phyloP scores from a whole-genome alignment of 2,113 vertebrate genomes.

The Mastomys coucha region DNA sequence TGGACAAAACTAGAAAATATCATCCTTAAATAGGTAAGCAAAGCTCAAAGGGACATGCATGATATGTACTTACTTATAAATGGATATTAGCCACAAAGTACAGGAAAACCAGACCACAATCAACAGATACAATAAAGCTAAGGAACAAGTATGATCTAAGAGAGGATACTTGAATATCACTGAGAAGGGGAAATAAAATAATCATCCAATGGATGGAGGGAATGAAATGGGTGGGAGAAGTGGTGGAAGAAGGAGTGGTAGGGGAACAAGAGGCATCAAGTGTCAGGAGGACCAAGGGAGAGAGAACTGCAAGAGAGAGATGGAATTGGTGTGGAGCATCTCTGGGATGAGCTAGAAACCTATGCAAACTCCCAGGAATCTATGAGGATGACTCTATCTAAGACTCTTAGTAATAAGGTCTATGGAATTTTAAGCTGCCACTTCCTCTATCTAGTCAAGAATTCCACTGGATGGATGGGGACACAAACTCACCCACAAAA shows the following conservation, averaged over 20 bases:
- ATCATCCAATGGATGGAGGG: neutral
- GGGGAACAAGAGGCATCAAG: neutral
- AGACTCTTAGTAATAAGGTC: too few relatives aligned
- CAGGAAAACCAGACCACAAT: neutral
- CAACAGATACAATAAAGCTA: neutral
- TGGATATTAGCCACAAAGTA: neutral
- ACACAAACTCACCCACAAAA: too few relatives aligned
- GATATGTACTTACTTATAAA: neutral
- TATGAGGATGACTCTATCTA: too few relatives aligned
- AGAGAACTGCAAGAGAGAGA: neutral
- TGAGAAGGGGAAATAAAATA: neutral
- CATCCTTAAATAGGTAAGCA: neutral
- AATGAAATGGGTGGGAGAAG: neutral
- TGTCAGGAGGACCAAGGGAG: neutral
- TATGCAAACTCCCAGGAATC: too few relatives aligned
- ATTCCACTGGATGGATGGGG: too few relatives aligned
- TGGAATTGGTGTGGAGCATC: neutral
- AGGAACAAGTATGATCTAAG: neutral
- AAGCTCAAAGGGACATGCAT: neutral
- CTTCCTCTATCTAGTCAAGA: too few relatives aligned
- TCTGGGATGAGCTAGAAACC: neutral
- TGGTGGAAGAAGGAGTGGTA: neutral
- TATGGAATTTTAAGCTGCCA: too few relatives aligned
- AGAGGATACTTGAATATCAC: neutral
- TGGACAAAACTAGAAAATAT: too few relatives aligned